These are phyloP conservation scores for Brachyalestes nurse DNA, from an alignment of 2,797 vertebrate genomes.

Conservation along the genomic window DNA sequence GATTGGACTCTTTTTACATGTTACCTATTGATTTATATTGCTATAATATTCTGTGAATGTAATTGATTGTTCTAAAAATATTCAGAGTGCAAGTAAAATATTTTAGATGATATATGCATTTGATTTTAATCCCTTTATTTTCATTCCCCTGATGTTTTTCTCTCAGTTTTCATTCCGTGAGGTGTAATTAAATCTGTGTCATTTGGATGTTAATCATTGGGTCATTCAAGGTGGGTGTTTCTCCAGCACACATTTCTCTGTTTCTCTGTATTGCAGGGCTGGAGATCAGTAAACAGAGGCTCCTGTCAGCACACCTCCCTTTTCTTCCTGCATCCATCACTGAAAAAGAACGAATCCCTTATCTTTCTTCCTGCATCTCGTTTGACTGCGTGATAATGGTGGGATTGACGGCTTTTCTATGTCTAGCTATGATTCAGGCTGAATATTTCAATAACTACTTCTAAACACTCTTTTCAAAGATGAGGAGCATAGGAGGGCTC, in stretches of 20 bases:
- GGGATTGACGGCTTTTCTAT: constrained; percentile 56
- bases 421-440: not conserved
- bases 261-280: constrained; percentile 72
- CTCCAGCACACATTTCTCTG: not conserved
- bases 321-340: constrained; percentile 86
- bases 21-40: too few species aligned
- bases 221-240: too few species aligned
- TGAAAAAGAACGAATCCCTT: constrained; percentile 86
- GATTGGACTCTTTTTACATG: too few species aligned
- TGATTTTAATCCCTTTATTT: too few species aligned
- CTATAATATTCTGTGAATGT: too few species aligned
- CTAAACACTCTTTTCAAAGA: constrained; percentile 64
- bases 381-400: constrained; percentile 90
- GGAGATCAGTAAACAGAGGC: constrained; percentile 90
- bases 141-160: too few species aligned
- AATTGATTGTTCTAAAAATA: too few species aligned
- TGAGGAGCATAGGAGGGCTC: constrained; percentile 89
- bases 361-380: constrained; percentile 90
- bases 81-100: too few species aligned
- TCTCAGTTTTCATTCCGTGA: too few species aligned
- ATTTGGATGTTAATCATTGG: too few species aligned
- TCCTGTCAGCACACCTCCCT: constrained; percentile 87
- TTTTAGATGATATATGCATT: too few species aligned
- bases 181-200: too few species aligned
- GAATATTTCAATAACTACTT: not conserved